Evolutionary conservation across 2,888 invertebrate genomes (phyloP).

Genomic region (Stegophylla sp.): DNA sequence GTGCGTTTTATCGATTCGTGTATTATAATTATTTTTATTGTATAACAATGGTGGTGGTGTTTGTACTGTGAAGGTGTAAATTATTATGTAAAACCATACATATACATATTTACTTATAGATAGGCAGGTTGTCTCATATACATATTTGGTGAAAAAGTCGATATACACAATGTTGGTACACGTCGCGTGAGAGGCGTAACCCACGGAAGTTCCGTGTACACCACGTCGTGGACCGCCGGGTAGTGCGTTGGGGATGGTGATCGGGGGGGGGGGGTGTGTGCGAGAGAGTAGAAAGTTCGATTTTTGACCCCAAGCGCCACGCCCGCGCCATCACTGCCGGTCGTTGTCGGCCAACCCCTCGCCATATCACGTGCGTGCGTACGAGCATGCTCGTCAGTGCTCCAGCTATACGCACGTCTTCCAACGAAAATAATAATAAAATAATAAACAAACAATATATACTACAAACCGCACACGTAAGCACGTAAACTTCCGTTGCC

Average conservation of each 20-base stretch:
- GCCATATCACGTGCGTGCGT: neutral
- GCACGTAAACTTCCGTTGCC: neutral
- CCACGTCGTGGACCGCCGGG: neutral
- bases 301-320: conserved; percentile 53
- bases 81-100: neutral
- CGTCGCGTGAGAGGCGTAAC: conserved; percentile 48
- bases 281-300: conserved; percentile 56
- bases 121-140: neutral
- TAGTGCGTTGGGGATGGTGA: too few relatives aligned
- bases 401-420: neutral
- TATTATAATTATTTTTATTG: too few relatives aligned
- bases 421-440: conserved; percentile 3
- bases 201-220: neutral
- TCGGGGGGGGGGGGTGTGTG: too few relatives aligned
- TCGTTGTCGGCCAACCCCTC: conserved; percentile 21
- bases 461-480: neutral
- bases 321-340: conserved; percentile 23
- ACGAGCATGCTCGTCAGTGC: neutral
- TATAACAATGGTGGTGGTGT: too few relatives aligned
- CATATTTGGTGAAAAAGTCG: conserved; percentile 20
- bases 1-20: too few relatives aligned
- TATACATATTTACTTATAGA: neutral
- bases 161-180: conserved; percentile 24
- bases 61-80: neutral
- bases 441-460: neutral